Evolutionary conservation across 2,113 vertebrate genomes (phyloP).

Genomic region (Epinephelus moara): DNA sequence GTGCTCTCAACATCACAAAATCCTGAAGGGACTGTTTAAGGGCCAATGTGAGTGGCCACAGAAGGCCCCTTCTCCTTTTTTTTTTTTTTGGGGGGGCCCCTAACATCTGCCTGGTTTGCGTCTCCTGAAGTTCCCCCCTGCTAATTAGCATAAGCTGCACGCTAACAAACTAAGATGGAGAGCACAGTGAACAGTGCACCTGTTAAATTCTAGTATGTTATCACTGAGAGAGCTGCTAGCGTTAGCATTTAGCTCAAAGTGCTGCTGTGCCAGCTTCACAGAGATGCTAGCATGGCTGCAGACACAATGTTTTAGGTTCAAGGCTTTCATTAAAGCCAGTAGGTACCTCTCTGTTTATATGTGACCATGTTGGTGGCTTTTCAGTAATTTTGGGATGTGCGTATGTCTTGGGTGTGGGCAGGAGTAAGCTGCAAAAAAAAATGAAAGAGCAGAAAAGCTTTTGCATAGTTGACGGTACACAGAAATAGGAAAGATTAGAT

Average conservation of each 20-base stretch:
- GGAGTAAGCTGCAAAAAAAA: not conserved
- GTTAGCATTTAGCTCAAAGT: not conserved
- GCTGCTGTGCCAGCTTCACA: not conserved
- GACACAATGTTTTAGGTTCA: too few relatives aligned
- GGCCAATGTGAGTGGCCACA: too few relatives aligned
- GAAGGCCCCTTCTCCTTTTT: too few relatives aligned
- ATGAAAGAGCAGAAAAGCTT: not conserved
- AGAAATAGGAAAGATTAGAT: conserved; percentile 1
- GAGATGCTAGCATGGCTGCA: not conserved
- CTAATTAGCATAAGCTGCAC: too few relatives aligned
- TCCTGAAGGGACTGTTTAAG: too few relatives aligned
- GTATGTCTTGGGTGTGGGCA: conserved; percentile 4
- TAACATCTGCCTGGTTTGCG: too few relatives aligned
- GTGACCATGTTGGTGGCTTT: not conserved
- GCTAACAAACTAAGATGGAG: too few relatives aligned
- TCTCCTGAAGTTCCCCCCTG: too few relatives aligned
- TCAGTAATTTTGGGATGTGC: conserved; percentile 17
- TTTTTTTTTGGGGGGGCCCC: too few relatives aligned
- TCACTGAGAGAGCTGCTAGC: not conserved
- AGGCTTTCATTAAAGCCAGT: not conserved
- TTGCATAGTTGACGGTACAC: not conserved
- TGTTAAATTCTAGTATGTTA: too few relatives aligned
- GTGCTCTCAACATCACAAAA: too few relatives aligned
- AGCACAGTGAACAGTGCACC: too few relatives aligned
- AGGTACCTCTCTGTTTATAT: not conserved